These are phyloP conservation scores for Holotrichia oblita DNA, from an alignment of 1,140 invertebrate species.

Conservation along the genomic window DNA sequence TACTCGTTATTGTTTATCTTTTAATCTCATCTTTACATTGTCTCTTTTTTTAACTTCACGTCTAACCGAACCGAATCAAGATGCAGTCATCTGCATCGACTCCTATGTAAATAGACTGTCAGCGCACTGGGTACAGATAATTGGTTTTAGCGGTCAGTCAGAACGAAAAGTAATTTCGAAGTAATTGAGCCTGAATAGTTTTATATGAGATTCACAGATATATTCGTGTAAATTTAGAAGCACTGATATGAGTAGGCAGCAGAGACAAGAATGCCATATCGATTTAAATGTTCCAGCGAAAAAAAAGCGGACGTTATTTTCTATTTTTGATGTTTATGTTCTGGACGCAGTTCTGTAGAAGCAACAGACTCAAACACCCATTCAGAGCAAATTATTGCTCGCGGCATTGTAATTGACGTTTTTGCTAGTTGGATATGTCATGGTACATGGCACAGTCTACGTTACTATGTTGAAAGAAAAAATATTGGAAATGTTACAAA, in stretches of 20 bases:
- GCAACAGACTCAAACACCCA: neutral
- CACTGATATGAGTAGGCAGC: neutral
- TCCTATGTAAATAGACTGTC: constrained; percentile 29
- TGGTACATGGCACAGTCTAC: neutral
- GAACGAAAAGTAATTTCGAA: constrained; percentile 32
- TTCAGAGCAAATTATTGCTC: neutral
- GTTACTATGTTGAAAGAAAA: neutral
- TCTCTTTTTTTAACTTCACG: neutral
- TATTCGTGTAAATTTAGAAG: neutral
- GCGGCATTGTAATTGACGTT: neutral
- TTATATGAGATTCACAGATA: neutral
- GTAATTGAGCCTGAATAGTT: neutral
- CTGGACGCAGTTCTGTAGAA: neutral
- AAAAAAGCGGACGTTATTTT: neutral
- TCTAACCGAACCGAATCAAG: constrained; percentile 3
- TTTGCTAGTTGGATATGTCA: neutral
- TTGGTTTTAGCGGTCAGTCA: constrained; percentile 25
- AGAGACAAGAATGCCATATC: neutral
- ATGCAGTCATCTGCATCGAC: constrained; percentile 3
- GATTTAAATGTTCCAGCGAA: neutral
- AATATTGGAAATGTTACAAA: neutral
- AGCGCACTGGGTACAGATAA: constrained; percentile 6
- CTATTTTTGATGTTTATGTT: neutral
- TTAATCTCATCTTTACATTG: no score
- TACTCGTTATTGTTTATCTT: no score